Base-by-base conservation (phyloP, 2,797 vertebrate species). In the Bradypodion pumilum region DNA sequence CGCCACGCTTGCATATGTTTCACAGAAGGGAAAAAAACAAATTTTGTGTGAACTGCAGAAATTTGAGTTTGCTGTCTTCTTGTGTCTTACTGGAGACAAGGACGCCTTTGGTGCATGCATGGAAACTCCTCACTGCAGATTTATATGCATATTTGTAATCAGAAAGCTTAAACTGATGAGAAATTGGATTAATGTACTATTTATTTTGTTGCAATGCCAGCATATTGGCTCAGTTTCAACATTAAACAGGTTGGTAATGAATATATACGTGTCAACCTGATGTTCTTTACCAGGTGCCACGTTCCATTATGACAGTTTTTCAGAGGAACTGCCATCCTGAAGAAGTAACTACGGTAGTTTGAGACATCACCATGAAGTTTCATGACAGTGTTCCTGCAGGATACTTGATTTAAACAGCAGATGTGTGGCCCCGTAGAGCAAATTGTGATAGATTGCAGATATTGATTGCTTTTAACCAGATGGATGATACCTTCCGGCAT, bases 391-490 rank as follows among this genome's bases (percentile, higher is more conserved):
- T 88, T 90, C 87, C 90, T 89, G 0, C 76, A 89, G 66, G 82
- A 91, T 35, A 82, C 29, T 87, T 85, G 87, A 94, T 90, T n/a
- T 88, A 95, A 94, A 85, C 66, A 83, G 49, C 62, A 88, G 16
- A 88, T 85, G 12, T 82, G 23, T 46, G 77, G 40, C 49, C 59
- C 59, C 63, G 66, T 63, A 84, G 91, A 89, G 25, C 56, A 91
- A 87, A 91, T 89, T 87, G 92, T 90, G 88, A 92, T 89, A 79
- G 88, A 94, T 91, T 91, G 66, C 73, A 81, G 87, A 85, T 92
- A 91, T 85, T 85, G 85, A 92, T 94, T 94, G 81, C 73, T 91
- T 94, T 89, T 91, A 92, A 91, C 65, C 42, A 90, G 87, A 73
- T 83, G 12, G 85, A 87, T 87, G 65, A 68, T 75, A 78, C 80